These are phyloP conservation scores for Eublepharis macularius DNA, from an alignment of 2,113 vertebrate species.

Conservation along the genomic window DNA sequence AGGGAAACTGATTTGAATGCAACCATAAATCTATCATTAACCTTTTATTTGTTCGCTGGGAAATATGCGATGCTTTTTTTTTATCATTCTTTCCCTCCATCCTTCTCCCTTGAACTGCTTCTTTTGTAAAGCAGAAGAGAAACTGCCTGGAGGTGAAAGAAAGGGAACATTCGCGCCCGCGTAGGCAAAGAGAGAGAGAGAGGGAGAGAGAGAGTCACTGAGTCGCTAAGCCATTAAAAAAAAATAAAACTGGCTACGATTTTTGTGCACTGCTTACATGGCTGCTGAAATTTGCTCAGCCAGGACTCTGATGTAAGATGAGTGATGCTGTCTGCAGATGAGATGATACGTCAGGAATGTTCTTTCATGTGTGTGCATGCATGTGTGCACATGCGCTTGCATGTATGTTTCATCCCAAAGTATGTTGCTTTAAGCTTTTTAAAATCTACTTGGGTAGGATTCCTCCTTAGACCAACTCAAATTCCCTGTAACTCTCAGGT, in stretches of 20 bases:
- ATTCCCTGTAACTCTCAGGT: background rate
- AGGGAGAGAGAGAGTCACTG: background rate
- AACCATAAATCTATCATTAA: slow-evolving; percentile 1
- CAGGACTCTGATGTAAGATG: background rate
- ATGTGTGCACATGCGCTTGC: background rate
- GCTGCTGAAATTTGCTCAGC: slow-evolving; percentile 21
- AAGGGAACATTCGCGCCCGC: background rate
- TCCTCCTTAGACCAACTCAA: background rate
- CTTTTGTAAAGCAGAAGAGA: background rate
- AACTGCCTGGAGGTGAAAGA: background rate
- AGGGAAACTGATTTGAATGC: slow-evolving; percentile 2
- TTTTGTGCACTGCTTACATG: slow-evolving; percentile 10
- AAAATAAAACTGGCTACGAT: background rate
- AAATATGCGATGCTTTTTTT: background rate
- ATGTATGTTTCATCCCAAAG: too few relatives aligned
- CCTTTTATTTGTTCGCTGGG: background rate
- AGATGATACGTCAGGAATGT: background rate
- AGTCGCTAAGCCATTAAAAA: background rate
- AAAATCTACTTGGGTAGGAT: background rate
- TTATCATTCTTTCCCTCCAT: background rate
- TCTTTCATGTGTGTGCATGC: background rate
- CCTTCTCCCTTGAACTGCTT: background rate
- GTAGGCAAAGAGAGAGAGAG: slow-evolving; percentile 33
- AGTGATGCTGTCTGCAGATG: background rate
- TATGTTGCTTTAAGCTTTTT: too few relatives aligned